Evolutionary conservation across 1,140 invertebrate genomes (phyloP).

Genomic region (Pachypeltis micranthus): DNA sequence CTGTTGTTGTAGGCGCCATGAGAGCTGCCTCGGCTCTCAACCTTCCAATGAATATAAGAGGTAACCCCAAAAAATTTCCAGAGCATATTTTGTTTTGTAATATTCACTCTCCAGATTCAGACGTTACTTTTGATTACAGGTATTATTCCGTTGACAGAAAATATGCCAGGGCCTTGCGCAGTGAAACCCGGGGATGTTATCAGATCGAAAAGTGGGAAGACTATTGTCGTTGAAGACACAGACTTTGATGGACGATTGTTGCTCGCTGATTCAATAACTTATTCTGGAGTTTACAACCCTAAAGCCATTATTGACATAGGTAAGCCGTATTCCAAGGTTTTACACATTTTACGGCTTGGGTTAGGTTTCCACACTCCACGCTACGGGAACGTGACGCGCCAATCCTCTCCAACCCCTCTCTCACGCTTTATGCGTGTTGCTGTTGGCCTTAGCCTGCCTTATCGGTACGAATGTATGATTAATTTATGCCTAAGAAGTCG

Average conservation of each 20-base stretch:
- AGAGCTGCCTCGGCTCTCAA: slow-evolving; percentile 54
- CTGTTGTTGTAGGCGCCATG: slow-evolving; percentile 57
- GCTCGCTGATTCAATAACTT: slow-evolving; percentile 49
- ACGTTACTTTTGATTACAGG: too few relatives aligned
- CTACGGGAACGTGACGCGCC: too few relatives aligned
- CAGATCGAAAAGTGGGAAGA: slow-evolving; percentile 64
- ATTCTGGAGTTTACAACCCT: slow-evolving; percentile 46
- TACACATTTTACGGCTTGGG: too few relatives aligned
- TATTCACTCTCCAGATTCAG: too few relatives aligned
- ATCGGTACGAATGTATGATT: too few relatives aligned
- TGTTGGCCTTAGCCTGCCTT: too few relatives aligned
- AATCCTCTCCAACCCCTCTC: too few relatives aligned
- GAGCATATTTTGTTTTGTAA: slow-evolving; percentile 57
- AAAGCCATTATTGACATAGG: slow-evolving; percentile 47
- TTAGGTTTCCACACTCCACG: too few relatives aligned
- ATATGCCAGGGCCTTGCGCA: slow-evolving; percentile 69
- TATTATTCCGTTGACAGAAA: slow-evolving; percentile 73
- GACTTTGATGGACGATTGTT: slow-evolving; percentile 52
- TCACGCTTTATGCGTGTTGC: too few relatives aligned
- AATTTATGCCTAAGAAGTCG: too few relatives aligned
- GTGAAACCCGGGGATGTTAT: slow-evolving; percentile 82
- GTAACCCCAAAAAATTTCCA: too few relatives aligned
- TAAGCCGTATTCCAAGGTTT: too few relatives aligned
- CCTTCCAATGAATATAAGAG: slow-evolving; percentile 60
- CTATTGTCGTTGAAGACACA: slow-evolving; percentile 50